Percentiles rank a stretch among this genome's conserved stretches.
phyloP scores from a whole-genome alignment of 2,888 invertebrate genomes.

The Orchesella flavescens region DNA sequence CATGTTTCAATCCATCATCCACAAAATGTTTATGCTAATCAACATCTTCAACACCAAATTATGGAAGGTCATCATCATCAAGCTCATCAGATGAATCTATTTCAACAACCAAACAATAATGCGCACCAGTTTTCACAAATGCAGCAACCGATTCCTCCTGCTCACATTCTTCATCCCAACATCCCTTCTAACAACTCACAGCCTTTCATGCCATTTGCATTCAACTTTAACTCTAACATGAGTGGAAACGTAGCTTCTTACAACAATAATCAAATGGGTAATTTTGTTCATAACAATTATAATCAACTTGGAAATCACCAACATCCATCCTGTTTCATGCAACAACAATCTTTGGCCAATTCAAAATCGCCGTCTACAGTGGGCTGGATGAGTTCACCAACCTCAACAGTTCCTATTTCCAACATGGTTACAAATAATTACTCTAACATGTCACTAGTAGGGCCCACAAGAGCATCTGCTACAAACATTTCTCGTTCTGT shows the following conservation, averaged over 20 bases:
- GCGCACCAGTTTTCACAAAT: slow-evolving; percentile 19
- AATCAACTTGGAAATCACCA: slow-evolving; percentile 44
- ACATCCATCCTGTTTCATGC: slow-evolving; percentile 41
- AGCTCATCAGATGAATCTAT: slow-evolving; percentile 14
- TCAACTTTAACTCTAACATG: slow-evolving; percentile 18
- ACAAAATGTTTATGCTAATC: slow-evolving; percentile 8
- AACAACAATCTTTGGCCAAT: slow-evolving; percentile 19
- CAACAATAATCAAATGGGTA: neutral
- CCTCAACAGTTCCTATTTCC: neutral
- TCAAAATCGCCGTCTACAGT: neutral
- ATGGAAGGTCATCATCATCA: slow-evolving; percentile 48
- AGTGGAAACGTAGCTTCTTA: slow-evolving; percentile 19
- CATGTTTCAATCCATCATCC: neutral
- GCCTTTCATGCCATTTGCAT: slow-evolving; percentile 30
- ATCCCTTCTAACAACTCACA: slow-evolving; percentile 7
- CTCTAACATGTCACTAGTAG: no score
- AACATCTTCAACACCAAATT: slow-evolving; percentile 26
- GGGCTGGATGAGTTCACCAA: slow-evolving; percentile 30
- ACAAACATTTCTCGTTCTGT: slow-evolving; percentile 17
- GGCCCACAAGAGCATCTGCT: neutral
- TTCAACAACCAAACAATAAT: neutral
- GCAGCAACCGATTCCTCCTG: slow-evolving; percentile 20
- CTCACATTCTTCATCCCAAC: slow-evolving; percentile 19
- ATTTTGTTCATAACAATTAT: slow-evolving; percentile 2
- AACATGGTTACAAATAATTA: neutral